Conservation (phyloP, 1,140 invertebrate genomes). For the Tetraneura akinire region DNA sequence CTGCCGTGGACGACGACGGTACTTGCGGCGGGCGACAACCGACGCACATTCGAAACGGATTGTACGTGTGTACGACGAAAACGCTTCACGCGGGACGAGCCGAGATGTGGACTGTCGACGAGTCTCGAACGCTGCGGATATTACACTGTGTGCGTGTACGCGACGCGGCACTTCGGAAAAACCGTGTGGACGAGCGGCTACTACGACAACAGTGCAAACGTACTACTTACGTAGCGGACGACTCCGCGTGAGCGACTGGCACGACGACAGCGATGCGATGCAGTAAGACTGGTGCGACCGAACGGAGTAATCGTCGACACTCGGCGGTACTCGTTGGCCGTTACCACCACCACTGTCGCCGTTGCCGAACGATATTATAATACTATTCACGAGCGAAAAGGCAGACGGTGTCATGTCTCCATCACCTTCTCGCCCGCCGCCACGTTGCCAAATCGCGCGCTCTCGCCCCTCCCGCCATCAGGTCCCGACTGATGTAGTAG, state of each 20-base stretch:
- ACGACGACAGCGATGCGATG: no score
- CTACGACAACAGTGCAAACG: neutral
- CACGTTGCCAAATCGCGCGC: slow-evolving; percentile 30
- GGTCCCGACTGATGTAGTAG: neutral
- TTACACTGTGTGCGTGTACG: no score
- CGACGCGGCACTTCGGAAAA: no score
- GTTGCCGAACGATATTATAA: no score
- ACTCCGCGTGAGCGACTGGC: slow-evolving; percentile 45
- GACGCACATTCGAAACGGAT: slow-evolving; percentile 49
- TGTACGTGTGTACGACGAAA: neutral
- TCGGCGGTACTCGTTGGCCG: no score
- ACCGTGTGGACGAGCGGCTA: neutral
- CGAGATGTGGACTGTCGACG: neutral
- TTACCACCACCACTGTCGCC: no score
- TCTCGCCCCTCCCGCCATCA: neutral
- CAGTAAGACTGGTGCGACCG: no score
- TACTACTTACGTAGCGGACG: neutral
- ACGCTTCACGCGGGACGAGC: neutral
- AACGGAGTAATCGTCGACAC: no score
- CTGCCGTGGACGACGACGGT: slow-evolving; percentile 46
- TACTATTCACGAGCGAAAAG: slow-evolving; percentile 24
- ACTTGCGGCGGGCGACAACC: slow-evolving; percentile 30
- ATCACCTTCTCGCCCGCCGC: neutral
- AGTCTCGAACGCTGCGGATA: neutral
- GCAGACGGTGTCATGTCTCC: neutral